phyloP scores from a whole-genome alignment of 2,888 invertebrate species.

The Druceiella hillmani region DNA sequence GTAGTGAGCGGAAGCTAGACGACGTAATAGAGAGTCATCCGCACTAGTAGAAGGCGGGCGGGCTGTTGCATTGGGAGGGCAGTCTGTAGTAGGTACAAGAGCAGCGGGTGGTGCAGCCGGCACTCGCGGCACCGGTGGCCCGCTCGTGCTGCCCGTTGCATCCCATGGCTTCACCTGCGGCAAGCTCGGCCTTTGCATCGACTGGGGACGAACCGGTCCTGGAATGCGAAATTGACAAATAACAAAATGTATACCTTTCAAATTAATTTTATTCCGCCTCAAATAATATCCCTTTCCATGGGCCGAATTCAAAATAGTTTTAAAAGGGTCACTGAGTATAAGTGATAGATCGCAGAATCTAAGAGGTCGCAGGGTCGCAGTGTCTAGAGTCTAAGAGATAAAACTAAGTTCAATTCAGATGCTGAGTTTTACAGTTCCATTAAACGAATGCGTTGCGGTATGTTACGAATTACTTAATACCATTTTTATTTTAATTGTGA shows the following conservation, averaged over 20 bases:
- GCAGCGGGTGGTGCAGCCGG: conserved; percentile 39
- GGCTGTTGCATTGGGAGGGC: conserved; percentile 58
- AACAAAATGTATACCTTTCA: conserved; percentile 2
- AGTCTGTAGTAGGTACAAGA: conserved; percentile 61
- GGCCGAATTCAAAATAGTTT: too few relatives aligned
- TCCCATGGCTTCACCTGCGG: conserved; percentile 50
- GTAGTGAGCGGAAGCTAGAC: conserved; percentile 76
- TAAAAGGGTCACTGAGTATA: too few relatives aligned
- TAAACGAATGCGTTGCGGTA: too few relatives aligned
- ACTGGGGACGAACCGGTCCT: conserved; percentile 74
- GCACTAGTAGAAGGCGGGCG: conserved; percentile 41
- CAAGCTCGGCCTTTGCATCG: conserved; percentile 59
- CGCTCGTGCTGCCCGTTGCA: conserved; percentile 29
- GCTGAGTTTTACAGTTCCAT: too few relatives aligned
- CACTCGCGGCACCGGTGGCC: conserved; percentile 44
- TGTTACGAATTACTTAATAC: too few relatives aligned
- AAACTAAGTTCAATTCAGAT: too few relatives aligned
- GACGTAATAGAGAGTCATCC: conserved; percentile 66
- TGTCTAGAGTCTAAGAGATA: too few relatives aligned
- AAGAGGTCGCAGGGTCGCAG: too few relatives aligned
- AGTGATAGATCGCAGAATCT: too few relatives aligned
- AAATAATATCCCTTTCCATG: too few relatives aligned
- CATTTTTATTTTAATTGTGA: too few relatives aligned
- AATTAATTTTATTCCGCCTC: too few relatives aligned
- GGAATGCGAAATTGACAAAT: conserved; percentile 21